These are phyloP conservation scores for Scartelaos histophorus DNA, from an alignment of 2,113 vertebrate genomes.

Conservation along the genomic window DNA sequence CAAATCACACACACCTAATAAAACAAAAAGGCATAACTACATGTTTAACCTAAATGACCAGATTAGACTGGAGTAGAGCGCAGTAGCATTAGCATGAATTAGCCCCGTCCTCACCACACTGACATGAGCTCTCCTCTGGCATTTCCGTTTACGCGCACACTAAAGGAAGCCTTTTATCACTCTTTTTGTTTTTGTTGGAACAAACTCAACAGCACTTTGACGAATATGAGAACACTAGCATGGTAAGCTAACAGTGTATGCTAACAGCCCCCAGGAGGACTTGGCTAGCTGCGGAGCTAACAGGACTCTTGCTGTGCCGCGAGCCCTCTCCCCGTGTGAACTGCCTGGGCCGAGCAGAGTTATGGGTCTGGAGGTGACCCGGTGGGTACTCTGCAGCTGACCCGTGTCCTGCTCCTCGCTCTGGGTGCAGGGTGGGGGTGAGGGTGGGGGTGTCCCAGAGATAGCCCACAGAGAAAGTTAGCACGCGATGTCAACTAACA, in stretches of 20 bases:
- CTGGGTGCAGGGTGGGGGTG: not conserved
- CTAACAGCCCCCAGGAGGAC: not conserved
- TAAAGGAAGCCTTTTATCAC: not conserved
- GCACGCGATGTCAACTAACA: not conserved
- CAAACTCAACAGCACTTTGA: not conserved
- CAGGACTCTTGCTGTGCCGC: not conserved
- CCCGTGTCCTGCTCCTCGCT: not conserved
- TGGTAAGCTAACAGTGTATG: not conserved
- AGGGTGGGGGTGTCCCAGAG: not conserved
- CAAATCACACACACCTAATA: no score
- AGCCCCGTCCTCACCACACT: not conserved
- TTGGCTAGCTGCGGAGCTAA: not conserved
- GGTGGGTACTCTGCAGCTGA: not conserved
- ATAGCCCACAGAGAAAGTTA: not conserved
- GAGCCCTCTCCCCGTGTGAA: not conserved
- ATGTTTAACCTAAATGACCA: no score
- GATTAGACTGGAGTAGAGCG: no score
- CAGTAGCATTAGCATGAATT: no score
- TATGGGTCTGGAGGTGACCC: constrained; percentile 2
- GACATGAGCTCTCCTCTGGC: not conserved
- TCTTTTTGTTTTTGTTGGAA: not conserved
- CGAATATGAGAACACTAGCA: constrained; percentile 5
- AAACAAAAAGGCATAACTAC: no score
- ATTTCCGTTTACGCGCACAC: not conserved
- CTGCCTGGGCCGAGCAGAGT: not conserved